Conservation (phyloP, 2,888 invertebrate species). For the Archips xylosteana region DNA sequence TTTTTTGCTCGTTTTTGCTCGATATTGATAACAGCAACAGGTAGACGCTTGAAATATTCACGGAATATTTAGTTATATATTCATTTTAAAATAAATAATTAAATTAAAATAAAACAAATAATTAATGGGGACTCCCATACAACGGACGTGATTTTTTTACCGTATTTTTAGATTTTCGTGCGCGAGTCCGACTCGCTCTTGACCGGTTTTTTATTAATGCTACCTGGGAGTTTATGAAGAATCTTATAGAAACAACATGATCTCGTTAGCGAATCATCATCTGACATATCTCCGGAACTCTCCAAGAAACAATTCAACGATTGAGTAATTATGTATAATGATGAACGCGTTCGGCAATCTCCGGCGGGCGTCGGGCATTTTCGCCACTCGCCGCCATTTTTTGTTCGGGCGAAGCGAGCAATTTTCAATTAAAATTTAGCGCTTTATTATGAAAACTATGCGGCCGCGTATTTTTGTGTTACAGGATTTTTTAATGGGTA, state of each 20-base stretch:
- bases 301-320: constrained; percentile 60
- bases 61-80: too few relatives aligned
- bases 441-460: constrained; percentile 78
- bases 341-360: constrained; percentile 57
- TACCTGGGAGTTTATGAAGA: not conserved
- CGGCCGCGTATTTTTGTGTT: constrained; percentile 48
- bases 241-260: constrained; percentile 3
- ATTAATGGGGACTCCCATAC: too few relatives aligned
- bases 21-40: too few relatives aligned
- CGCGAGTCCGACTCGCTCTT: too few relatives aligned
- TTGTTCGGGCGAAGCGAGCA: constrained; percentile 60
- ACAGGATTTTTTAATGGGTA: constrained; percentile 47
- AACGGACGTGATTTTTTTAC: too few relatives aligned
- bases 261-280: constrained; percentile 17
- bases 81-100: too few relatives aligned
- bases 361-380: constrained; percentile 64
- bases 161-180: too few relatives aligned
- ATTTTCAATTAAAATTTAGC: constrained; percentile 80
- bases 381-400: constrained; percentile 63
- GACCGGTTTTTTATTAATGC: too few relatives aligned
- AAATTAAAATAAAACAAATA: too few relatives aligned
- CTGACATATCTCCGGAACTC: constrained; percentile 44
- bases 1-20: too few relatives aligned
- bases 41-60: too few relatives aligned
- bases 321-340: constrained; percentile 74